Evolutionary conservation across 2,888 invertebrate species (phyloP), one percentile per base, ranked within the genome.

Genomic region (Oxytorus armatus): DNA sequence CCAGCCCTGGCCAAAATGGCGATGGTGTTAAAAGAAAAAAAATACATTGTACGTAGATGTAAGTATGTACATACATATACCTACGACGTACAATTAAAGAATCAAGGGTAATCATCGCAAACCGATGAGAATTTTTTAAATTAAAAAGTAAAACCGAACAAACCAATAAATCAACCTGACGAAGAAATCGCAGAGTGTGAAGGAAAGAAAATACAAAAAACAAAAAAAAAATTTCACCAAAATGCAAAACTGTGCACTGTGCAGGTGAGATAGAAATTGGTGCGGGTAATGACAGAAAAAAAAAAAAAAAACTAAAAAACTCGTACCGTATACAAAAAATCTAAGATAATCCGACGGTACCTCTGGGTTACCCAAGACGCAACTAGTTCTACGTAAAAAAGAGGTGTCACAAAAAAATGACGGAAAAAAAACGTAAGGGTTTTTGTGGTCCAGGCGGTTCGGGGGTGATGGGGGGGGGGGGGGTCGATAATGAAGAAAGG

Each of bases 231-330:
- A 76, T 70, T 21, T 82, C 82, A 82, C 83, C 83, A 84, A 83
- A 85, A 85, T 83, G 83, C 85, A 86, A 85, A 85, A 84, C 55
- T 42, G 80, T 61, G 79, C 81, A 82, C 78, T 74, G 66, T 85
- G 79, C 79, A 65, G 29, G 65, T 80, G 79, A 77, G 61, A 69
- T 23, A 53, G 18, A 61, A 7, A 65, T 39, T 63, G 57, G 78
- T 81, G 77, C 78, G 53, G 63, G 65, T 73, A 72, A 49, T 66
- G 21, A 51, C 23, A 25, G 16, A 0, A 10, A 33, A 57, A 39
- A 39, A 5, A 1, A 39, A 39, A 39, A 39, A 39, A 39, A 39
- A 39, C 3, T 5, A 69, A 29, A 66, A 70, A 72, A 25, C 14
- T 77, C 29, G 51, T 77, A 81, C 63, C 55, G 49, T 23, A 66